These are phyloP conservation scores for Callorhinus ursinus DNA, from an alignment of 2,113 vertebrate genomes.

Conservation along the genomic window DNA sequence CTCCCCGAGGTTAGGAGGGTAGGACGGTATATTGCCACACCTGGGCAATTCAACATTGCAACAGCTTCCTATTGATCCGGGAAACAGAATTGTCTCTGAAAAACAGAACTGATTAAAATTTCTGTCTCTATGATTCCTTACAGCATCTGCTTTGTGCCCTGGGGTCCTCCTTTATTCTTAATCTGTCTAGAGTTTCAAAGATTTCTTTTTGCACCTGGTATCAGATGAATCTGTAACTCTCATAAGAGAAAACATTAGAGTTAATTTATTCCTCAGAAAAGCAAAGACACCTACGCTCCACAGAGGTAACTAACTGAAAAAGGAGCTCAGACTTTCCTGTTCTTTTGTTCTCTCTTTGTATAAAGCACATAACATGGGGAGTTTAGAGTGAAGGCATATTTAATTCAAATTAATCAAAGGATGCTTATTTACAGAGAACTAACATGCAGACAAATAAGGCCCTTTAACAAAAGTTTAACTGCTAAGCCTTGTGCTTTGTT, in stretches of 20 bases:
- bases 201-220: constrained; percentile 77
- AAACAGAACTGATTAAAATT: constrained; percentile 80
- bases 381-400: constrained; percentile 33
- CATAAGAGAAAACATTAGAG: constrained; percentile 71
- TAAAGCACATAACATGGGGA: constrained; percentile 42
- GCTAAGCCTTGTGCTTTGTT: constrained; percentile 33
- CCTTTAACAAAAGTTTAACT: constrained; percentile 53
- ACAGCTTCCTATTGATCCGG: constrained; percentile 60
- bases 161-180: constrained; percentile 73
- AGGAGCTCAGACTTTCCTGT: background rate
- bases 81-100: constrained; percentile 65
- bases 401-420: constrained; percentile 69
- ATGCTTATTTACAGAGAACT: constrained; percentile 46
- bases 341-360: constrained; percentile 66
- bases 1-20: constrained; percentile 35
- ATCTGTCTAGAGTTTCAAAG: constrained; percentile 72
- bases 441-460: constrained; percentile 58
- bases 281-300: constrained; percentile 61
- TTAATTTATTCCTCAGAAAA: constrained; percentile 75
- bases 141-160: constrained; percentile 77
- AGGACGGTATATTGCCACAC: constrained; percentile 52
- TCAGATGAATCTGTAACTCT: constrained; percentile 71
- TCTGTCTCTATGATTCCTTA: constrained; percentile 73
- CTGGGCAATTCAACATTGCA: constrained; percentile 67
- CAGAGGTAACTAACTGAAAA: constrained; percentile 38